These are phyloP conservation scores for Myotis daubentonii DNA, from an alignment of 2,797 vertebrate genomes.

Conservation along the genomic window DNA sequence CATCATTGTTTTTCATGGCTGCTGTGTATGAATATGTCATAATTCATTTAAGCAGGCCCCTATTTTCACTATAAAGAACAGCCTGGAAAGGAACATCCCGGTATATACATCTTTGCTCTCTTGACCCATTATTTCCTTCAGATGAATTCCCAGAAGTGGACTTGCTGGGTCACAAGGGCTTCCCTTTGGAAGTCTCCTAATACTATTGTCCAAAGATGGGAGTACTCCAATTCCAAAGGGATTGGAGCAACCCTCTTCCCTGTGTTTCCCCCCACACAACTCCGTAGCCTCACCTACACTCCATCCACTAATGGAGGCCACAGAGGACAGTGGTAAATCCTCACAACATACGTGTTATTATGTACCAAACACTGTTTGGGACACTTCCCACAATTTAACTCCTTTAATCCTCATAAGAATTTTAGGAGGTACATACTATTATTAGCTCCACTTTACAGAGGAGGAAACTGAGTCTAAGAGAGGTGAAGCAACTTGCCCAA, in stretches of 20 bases:
- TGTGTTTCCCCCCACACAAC: neutral
- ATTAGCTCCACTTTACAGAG: conserved; percentile 3
- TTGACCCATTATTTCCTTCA: conserved; percentile 72
- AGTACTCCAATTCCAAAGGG: conserved; percentile 1
- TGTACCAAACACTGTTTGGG: neutral
- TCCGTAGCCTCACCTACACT: neutral
- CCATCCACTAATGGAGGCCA: neutral
- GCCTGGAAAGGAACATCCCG: conserved; percentile 51
- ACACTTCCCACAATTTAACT: neutral
- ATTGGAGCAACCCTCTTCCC: neutral
- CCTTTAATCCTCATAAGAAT: neutral
- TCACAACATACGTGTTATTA: neutral
- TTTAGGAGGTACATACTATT: neutral
- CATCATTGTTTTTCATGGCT: conserved; percentile 44
- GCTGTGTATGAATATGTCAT: neutral
- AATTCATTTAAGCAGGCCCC: conserved; percentile 55
- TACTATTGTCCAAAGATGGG: conserved; percentile 58
- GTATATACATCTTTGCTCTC: conserved; percentile 58
- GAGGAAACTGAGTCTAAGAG: conserved; percentile 30
- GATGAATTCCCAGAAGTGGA: conserved; percentile 77
- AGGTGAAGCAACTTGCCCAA: neutral
- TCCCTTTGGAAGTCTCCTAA: conserved; percentile 44
- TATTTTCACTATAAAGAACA: conserved; percentile 50
- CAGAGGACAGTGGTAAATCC: neutral
- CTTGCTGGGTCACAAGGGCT: conserved; percentile 37